Evolutionary conservation across 2,888 invertebrate genomes (phyloP), one percentile per base, ranked within the genome.

Genomic region (Chaitophorus viminalis): DNA sequence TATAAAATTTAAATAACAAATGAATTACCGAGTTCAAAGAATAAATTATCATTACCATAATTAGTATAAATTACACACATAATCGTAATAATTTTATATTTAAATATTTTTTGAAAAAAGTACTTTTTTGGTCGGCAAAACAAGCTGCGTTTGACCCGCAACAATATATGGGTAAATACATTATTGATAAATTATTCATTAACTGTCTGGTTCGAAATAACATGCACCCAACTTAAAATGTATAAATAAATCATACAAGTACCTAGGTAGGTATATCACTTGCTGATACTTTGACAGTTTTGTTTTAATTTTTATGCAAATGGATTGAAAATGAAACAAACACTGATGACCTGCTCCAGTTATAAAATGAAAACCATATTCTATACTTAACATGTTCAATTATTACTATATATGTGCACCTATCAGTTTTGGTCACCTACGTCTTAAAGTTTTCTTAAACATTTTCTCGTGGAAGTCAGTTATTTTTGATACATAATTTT

Each of bases 151-250:
- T 46, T 70, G 70, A 65, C 31, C 36, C 39, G 1, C 65, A 3
- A 79, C 9, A 3, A 25, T 29, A 46, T 52, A 21, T 3, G 68
- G 21, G 11, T 14, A 46, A 81, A 68, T 68, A 6, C 29, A 70
- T 70, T 81, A 46, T 70, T 9, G 68, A 70, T 82, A 74, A 74
- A 82, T 82, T 74, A 82, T 74, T 82, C 82, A 74, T 74, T 52
- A 33, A 25, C 83, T 54, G 36, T 36, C 39, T 3, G 29, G 36
- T 74, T 60, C 14, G 14, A 74, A 82, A 82, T 29, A 29, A 74
- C 54, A 36, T 17, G n/a, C 46, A 46, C 14, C 33, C 25, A 33
- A 60, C 29, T 54, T 60, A 36, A 60, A 75, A 60, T 60, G n/a
- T 75, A 75, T 75, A 75, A 83, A 83, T 83, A 83, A 75, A 75